phyloP scores from a whole-genome alignment of 2,797 vertebrate genomes.

The Lutra lutra region DNA sequence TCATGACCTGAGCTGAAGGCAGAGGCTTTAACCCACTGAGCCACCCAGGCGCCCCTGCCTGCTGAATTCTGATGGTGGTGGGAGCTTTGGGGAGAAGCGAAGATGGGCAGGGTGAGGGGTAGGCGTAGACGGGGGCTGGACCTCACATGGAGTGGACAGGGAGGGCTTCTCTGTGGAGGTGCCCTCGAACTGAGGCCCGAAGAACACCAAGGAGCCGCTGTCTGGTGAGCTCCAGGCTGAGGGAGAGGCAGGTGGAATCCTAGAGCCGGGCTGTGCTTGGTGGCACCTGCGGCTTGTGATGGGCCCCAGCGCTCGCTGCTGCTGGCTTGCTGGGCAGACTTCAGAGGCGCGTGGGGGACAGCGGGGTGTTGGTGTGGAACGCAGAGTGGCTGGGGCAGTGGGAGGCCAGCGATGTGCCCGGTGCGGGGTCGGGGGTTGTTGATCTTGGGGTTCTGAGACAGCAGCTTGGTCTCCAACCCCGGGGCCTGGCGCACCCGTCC shows the following conservation, averaged over 20 bases:
- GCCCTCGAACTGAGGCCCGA: background rate
- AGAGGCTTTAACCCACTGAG: too few relatives aligned
- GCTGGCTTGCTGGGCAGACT: fast-evolving
- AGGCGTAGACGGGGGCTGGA: background rate
- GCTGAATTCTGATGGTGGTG: background rate
- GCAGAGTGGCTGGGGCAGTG: background rate
- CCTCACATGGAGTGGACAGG: background rate
- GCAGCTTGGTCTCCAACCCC: background rate
- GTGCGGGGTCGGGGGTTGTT: background rate
- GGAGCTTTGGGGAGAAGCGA: background rate
- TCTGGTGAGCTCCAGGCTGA: background rate
- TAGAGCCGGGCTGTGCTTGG: fast-evolving
- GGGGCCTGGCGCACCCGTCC: fast-evolving
- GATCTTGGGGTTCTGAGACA: background rate
- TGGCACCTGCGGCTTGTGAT: fast-evolving
- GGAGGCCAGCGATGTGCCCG: background rate
- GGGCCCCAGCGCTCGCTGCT: background rate
- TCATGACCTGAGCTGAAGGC: too few relatives aligned
- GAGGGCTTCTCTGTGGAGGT: background rate
- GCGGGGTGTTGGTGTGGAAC: fast-evolving
- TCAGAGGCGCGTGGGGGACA: fast-evolving
- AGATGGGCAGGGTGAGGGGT: background rate
- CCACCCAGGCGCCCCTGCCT: too few relatives aligned
- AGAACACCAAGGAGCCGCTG: fast-evolving
- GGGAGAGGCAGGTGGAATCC: background rate